Conservation (phyloP, 2,113 vertebrate genomes). For the Etia nguti region DNA sequence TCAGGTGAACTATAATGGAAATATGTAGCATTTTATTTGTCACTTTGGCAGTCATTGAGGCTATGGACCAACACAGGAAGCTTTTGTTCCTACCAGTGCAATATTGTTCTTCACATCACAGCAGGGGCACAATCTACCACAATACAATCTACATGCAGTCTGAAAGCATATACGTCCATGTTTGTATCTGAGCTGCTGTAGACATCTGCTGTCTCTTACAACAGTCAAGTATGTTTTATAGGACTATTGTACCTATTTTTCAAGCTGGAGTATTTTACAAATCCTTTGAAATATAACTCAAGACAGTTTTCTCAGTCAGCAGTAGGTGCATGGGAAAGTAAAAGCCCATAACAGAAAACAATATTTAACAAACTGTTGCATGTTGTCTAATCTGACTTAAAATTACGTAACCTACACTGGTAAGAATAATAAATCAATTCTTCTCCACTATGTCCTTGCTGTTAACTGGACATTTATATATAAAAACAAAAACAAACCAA, state of each 20-base stretch:
- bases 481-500: background rate
- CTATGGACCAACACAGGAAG: conserved; percentile 79
- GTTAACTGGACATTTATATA: background rate
- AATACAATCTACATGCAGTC: background rate
- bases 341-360: conserved; percentile 12
- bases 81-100: conserved; percentile 73
- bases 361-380: conserved; percentile 48
- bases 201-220: conserved; percentile 39
- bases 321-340: conserved; percentile 14
- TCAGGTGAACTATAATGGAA: conserved; percentile 83
- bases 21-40: conserved; percentile 79
- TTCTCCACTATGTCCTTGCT: conserved; percentile 14
- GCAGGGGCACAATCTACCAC: conserved; percentile 74
- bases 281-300: conserved; percentile 39
- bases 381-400: conserved; percentile 26
- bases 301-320: conserved; percentile 26
- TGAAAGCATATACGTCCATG: background rate
- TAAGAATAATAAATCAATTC: conserved; percentile 23
- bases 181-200: conserved; percentile 18
- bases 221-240: conserved; percentile 44
- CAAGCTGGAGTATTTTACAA: conserved; percentile 56
- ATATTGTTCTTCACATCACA: conserved; percentile 65
- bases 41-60: conserved; percentile 71
- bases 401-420: conserved; percentile 30
- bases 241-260: conserved; percentile 45